These are phyloP conservation scores for Haliaeetus leucogaster DNA, from an alignment of 2,113 vertebrate genomes.

Conservation along the genomic window DNA sequence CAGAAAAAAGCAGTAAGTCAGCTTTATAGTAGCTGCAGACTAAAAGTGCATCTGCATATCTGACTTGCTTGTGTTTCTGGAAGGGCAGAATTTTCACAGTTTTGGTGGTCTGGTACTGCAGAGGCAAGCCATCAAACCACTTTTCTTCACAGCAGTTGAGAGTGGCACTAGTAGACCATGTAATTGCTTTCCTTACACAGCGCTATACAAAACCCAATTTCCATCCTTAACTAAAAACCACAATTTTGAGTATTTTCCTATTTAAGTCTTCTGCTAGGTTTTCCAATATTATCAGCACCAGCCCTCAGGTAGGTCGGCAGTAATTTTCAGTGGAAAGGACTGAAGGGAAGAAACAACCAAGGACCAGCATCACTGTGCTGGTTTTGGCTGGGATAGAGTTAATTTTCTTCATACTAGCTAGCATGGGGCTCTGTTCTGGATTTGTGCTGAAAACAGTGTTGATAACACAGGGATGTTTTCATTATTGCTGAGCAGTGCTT, in stretches of 20 bases:
- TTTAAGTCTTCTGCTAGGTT: not conserved
- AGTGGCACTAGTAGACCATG: not conserved
- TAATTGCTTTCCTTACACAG: not conserved
- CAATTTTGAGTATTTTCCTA: not conserved
- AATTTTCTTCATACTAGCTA: no score
- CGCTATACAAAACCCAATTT: fast-evolving
- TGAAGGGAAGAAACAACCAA: not conserved
- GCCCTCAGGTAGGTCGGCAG: not conserved
- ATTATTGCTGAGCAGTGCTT: no score
- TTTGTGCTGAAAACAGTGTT: no score
- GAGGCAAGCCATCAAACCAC: not conserved
- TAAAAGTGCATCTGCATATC: not conserved
- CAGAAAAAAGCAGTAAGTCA: not conserved
- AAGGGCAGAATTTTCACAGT: not conserved
- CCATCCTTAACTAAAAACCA: not conserved
- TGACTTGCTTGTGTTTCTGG: not conserved
- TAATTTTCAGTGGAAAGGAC: not conserved
- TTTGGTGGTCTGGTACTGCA: not conserved
- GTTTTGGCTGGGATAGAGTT: no score
- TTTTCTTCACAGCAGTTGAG: not conserved
- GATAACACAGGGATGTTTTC: no score
- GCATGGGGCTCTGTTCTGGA: no score
- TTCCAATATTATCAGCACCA: not conserved
- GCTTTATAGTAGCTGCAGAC: not conserved
- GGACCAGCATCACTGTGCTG: not conserved